phyloP scores from a whole-genome alignment of 2,797 vertebrate species.

The Crenichthys baileyi region DNA sequence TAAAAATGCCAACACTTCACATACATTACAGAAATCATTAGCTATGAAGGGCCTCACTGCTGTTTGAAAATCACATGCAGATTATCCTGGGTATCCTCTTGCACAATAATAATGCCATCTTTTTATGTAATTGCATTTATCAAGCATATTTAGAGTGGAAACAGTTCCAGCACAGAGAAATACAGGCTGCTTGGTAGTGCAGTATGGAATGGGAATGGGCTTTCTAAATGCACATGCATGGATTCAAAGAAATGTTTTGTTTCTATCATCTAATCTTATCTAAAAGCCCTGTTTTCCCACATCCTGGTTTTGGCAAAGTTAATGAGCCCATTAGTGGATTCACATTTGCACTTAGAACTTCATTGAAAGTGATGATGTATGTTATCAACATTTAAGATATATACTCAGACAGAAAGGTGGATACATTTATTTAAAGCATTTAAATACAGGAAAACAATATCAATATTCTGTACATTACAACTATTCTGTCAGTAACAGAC shows the following conservation, averaged over 20 bases:
- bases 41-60: no score
- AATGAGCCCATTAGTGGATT: slow-evolving; percentile 2
- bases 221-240: no score
- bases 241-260: neutral
- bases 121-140: no score
- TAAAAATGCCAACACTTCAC: no score
- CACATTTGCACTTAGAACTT: neutral
- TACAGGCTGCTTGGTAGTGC: no score
- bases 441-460: neutral
- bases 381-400: neutral
- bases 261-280: neutral
- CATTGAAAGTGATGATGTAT: neutral
- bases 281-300: slow-evolving; percentile 8
- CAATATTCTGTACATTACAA: neutral
- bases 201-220: no score
- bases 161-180: no score
- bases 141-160: no score
- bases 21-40: no score
- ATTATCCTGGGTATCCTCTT: no score
- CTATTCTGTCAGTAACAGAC: neutral
- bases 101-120: no score
- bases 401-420: neutral
- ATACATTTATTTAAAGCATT: neutral
- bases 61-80: no score
- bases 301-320: slow-evolving; percentile 5